phyloP scores from a whole-genome alignment of 2,113 vertebrate species.

The Gymnarchus niloticus region DNA sequence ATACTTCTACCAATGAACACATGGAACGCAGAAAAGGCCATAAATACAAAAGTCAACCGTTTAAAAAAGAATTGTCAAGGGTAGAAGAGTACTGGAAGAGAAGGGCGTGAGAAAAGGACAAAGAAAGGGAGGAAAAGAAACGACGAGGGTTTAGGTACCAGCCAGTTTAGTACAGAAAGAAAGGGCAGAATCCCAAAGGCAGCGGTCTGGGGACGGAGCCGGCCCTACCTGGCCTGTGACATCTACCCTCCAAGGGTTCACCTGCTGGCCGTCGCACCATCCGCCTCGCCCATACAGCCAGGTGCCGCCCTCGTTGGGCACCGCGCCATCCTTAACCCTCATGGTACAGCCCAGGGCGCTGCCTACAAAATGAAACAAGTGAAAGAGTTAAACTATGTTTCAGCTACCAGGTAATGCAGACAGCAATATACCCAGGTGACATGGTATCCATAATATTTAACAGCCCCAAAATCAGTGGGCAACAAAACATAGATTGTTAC shows the following conservation, averaged over 20 bases:
- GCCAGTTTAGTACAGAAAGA: neutral
- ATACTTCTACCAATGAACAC: neutral
- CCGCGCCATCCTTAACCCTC: constrained; percentile 55
- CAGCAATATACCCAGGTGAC: no score
- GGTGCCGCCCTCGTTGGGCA: constrained; percentile 67
- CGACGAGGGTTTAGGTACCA: neutral
- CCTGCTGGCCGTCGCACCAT: constrained; percentile 70
- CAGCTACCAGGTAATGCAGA: no score
- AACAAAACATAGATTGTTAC: no score
- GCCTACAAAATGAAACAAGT: constrained; percentile 38
- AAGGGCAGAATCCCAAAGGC: neutral
- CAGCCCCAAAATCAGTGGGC: no score
- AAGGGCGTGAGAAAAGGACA: neutral
- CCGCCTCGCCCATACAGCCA: constrained; percentile 70
- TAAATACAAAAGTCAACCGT: no score
- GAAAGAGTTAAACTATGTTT: neutral
- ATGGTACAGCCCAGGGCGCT: constrained; percentile 58
- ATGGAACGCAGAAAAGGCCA: neutral
- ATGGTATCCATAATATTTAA: no score
- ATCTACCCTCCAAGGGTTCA: constrained; percentile 65
- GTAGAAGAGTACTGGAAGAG: neutral
- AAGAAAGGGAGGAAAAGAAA: neutral
- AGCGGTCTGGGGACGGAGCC: neutral
- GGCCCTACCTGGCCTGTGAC: constrained; percentile 63
- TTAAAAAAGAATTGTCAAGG: neutral